Percentiles rank a stretch among this genome's conserved stretches.
Evolutionary conservation across 2,113 vertebrate genomes (phyloP).

Genomic region (Bufo bufo): DNA sequence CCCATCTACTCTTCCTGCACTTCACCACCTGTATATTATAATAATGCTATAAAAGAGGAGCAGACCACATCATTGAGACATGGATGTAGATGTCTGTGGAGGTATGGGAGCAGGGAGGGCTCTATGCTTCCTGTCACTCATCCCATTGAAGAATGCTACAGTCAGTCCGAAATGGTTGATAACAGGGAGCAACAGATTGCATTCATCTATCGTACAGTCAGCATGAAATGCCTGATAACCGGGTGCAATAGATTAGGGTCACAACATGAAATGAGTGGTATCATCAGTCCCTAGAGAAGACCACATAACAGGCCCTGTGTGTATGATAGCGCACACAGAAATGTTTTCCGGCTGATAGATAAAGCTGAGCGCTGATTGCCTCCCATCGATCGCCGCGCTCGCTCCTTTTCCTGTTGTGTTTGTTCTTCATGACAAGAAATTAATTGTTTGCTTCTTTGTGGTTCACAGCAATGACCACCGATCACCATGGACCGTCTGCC

Average conservation of each 20-base stretch:
- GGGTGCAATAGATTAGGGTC: background rate
- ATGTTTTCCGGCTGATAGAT: background rate
- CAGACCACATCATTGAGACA: too few species aligned
- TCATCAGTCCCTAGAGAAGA: too few species aligned
- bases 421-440: conserved; percentile 25
- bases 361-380: background rate
- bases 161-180: too few species aligned
- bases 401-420: conserved; percentile 1
- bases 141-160: too few species aligned
- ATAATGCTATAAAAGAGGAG: too few species aligned
- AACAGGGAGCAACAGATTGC: background rate
- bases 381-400: conserved; percentile 7
- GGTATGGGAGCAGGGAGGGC: too few species aligned
- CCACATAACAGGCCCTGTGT: background rate
- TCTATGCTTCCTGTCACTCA: too few species aligned
- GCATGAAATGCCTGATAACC: too few species aligned
- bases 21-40: background rate
- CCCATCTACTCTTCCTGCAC: background rate
- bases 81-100: too few species aligned
- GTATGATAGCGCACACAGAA: background rate
- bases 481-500: background rate
- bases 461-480: background rate
- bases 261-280: background rate
- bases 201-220: too few species aligned
- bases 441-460: conserved; percentile 3